Evolutionary conservation across 2,888 invertebrate genomes (phyloP), one percentile per base, ranked within the genome.

Genomic region (Trichopoda pennipes): DNA sequence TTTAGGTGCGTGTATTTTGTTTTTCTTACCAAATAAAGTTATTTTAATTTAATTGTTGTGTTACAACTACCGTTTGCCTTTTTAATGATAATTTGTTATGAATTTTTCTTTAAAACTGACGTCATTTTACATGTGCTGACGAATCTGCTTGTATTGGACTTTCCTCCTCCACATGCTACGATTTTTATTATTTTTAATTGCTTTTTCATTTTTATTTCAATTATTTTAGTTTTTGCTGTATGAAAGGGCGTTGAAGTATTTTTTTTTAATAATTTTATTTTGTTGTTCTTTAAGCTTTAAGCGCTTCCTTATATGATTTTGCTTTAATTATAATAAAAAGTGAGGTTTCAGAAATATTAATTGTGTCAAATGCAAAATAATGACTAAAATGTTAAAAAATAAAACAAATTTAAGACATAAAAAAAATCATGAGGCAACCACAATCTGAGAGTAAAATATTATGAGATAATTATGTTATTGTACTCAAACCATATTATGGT

Each of bases 291-390:
- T 53, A 75, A 72, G 75, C 70, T 64, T 56, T 56, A 53, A 69
- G 73, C 68, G 73, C 66, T 82, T 72, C 81, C 78, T 82, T 78
- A 70, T 70, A 75, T 75, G 79, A 61, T 38, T 49, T 23, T 21
- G 32, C n/a, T 44, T 35, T 63, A 68, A 55, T 38, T 16, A 55
- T 21, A 55, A 55, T 53, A 19, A 38, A 53, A 63, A 21, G 0
- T 51, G 9, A 38, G 9, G 8, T 2, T 21, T 21, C 12, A 12
- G n/a, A 66, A 51, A 9, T 58, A 12, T 19, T 12, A 10, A 10
- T 55, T 42, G 42, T 12, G 55, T 42, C 55, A 28, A 64, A 47
- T 38, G 23, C 38, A 4, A 53, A 60, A 53, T n/a, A 19, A 66
- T n/a, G 2, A 38, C 42, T 42, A 2, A 16, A 16, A 16, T 3